Conservation (phyloP, 2,888 invertebrate genomes). For the Melieria crassipennis region DNA sequence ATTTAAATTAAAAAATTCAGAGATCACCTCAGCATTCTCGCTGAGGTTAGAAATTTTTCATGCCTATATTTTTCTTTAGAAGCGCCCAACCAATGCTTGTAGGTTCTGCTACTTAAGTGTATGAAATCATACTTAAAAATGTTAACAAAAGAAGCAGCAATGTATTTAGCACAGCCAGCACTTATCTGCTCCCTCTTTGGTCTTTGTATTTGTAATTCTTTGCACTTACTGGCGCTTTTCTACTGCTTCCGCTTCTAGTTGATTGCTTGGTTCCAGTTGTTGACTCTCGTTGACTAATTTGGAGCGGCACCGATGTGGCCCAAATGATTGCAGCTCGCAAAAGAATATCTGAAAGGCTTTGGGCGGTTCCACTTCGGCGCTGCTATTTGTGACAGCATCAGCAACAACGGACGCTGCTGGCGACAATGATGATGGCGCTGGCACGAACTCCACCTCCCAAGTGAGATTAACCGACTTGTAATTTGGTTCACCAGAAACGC, state of each 20-base stretch:
- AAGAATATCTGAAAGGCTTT: constrained; percentile 77
- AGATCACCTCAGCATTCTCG: no score
- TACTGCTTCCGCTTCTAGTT: not conserved
- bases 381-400: constrained; percentile 53
- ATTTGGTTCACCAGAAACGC: constrained; percentile 65
- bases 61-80: no score
- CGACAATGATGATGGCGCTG: constrained; percentile 34
- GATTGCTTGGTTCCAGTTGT: constrained; percentile 42
- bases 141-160: no score
- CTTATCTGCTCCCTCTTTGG: not conserved
- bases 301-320: constrained; percentile 78
- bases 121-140: no score
- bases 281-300: constrained; percentile 61
- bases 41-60: no score
- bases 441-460: constrained; percentile 65
- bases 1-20: not conserved
- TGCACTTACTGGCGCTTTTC: constrained; percentile 30
- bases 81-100: no score
- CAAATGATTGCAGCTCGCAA: constrained; percentile 84
- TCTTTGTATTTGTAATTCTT: constrained; percentile 8
- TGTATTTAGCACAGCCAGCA: no score
- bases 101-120: no score
- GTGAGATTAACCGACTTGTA: constrained; percentile 66
- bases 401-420: not conserved
- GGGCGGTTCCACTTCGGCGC: constrained; percentile 63